A percentile compares a stretch with the other conserved stretches of the same genome.
These are phyloP conservation scores for Gallinago nigripennis DNA, from an alignment of 2,797 vertebrate species.

Conservation along the genomic window DNA sequence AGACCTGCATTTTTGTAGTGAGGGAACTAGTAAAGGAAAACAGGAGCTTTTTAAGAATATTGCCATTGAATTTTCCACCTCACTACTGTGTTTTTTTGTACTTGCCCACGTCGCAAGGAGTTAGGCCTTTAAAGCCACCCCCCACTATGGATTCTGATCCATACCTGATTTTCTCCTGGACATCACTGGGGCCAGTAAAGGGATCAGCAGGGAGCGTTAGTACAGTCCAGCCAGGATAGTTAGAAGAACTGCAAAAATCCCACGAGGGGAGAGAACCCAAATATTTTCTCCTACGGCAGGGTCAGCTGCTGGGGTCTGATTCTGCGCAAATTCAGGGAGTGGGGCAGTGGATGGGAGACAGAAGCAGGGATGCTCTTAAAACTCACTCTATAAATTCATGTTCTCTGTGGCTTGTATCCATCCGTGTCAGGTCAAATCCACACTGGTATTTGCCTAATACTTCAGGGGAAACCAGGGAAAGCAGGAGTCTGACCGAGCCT, in stretches of 20 bases:
- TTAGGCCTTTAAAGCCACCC: background rate
- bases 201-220: background rate
- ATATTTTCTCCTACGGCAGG: background rate
- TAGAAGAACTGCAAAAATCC: background rate
- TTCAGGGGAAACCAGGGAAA: background rate
- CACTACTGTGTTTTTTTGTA: background rate
- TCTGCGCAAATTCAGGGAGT: background rate
- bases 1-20: background rate
- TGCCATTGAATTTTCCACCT: background rate
- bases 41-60: background rate
- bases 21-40: background rate
- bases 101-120: background rate
- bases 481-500: background rate
- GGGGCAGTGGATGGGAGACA: background rate
- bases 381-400: fast-evolving
- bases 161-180: background rate
- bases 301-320: background rate
- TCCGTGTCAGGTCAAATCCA: background rate
- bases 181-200: background rate
- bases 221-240: background rate
- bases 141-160: background rate
- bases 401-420: background rate
- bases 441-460: background rate
- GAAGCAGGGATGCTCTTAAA: background rate
- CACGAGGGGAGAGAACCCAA: background rate